phyloP scores from a whole-genome alignment of 2,113 vertebrate genomes.

The Chauna torquata region DNA sequence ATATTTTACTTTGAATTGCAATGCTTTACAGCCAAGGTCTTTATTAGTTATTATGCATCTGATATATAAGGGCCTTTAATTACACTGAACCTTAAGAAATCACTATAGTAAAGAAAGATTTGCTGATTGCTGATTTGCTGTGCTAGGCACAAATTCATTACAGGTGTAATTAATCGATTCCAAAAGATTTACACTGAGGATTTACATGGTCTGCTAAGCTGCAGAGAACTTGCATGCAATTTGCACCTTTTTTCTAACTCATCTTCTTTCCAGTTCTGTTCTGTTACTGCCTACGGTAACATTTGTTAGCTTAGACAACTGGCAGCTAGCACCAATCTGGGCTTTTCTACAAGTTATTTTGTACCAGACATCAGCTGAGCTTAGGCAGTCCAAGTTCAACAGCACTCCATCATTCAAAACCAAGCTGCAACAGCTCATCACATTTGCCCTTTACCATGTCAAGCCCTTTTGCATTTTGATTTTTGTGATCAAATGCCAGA shows the following conservation, averaged over 20 bases:
- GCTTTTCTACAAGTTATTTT: background rate
- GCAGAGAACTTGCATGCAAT: background rate
- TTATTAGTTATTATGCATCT: conserved; percentile 48
- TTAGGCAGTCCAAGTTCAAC: background rate
- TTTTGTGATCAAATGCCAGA: conserved; percentile 38
- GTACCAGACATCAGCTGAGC: background rate
- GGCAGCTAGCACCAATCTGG: background rate
- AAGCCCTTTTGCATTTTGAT: conserved; percentile 27
- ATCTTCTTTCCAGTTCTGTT: background rate
- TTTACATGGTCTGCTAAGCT: background rate
- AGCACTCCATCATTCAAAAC: background rate
- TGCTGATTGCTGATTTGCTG: conserved; percentile 52
- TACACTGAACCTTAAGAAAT: conserved; percentile 26
- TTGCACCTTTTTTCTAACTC: background rate
- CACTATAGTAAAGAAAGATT: conserved; percentile 33
- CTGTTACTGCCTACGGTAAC: background rate
- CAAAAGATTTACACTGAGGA: background rate
- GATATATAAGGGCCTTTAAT: conserved; percentile 40
- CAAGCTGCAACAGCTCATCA: background rate
- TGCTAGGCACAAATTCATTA: conserved; percentile 53
- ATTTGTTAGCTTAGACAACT: background rate
- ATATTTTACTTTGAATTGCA: background rate
- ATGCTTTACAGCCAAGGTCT: background rate
- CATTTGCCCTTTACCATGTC: conserved; percentile 24
- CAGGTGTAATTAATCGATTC: conserved; percentile 23